These are phyloP conservation scores for Diorhabda carinulata DNA, from an alignment of 1,140 invertebrate genomes.

Conservation along the genomic window DNA sequence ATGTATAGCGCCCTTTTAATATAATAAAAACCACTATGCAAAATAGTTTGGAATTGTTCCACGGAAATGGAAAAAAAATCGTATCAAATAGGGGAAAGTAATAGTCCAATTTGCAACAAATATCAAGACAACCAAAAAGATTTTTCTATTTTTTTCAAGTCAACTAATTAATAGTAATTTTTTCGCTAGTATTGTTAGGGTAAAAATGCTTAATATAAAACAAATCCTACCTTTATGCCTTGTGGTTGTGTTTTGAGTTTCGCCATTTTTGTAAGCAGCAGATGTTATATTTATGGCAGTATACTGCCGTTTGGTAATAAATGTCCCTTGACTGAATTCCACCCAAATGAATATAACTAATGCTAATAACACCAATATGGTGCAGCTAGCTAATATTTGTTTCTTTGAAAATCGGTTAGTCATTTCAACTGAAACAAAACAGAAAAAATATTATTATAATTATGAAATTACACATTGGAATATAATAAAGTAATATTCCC, in stretches of 20 bases:
- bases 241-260: not conserved
- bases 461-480: conserved; percentile 3
- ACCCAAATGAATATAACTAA: conserved; percentile 37
- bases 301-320: conserved; percentile 17
- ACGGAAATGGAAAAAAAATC: too few relatives aligned
- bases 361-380: conserved; percentile 32
- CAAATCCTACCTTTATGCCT: conserved; percentile 12
- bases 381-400: conserved; percentile 26
- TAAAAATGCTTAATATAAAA: too few relatives aligned
- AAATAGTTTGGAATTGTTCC: too few relatives aligned
- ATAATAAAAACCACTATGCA: too few relatives aligned
- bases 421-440: conserved; percentile 12
- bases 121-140: too few relatives aligned
- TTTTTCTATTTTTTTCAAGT: too few relatives aligned
- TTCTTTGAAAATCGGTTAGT: conserved; percentile 28
- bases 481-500: not conserved
- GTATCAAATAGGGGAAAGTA: too few relatives aligned
- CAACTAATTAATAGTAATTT: too few relatives aligned
- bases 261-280: not conserved
- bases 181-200: too few relatives aligned
- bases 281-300: conserved; percentile 5
- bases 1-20: too few relatives aligned
- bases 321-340: conserved; percentile 36
- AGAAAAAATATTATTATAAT: not conserved
- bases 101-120: too few relatives aligned